A percentile compares a stretch with the other conserved stretches of the same genome.
Evolutionary conservation across 35 echinoderm and acorn worm species (phyloP).

Genomic region (Apostichopus parvimensis): DNA sequence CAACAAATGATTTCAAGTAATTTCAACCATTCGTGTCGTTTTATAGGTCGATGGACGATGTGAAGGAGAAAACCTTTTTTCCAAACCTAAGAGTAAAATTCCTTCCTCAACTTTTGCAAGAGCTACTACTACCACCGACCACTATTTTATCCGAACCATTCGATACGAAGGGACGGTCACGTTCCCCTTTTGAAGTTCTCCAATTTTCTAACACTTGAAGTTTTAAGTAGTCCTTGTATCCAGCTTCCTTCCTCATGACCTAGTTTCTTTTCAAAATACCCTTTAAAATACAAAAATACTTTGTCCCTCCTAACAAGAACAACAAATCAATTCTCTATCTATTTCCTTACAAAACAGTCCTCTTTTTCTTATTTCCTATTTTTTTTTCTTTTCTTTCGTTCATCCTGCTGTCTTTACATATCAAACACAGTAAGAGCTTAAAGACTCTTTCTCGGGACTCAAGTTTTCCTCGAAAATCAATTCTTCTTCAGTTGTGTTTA

Average conservation of each 20-base stretch:
- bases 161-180: too few species aligned
- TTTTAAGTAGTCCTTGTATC: too few species aligned
- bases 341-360: not conserved
- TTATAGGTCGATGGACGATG: too few species aligned
- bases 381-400: not conserved
- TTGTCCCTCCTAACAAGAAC: not conserved
- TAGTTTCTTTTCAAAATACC: not conserved
- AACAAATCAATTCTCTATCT: conserved; percentile 4
- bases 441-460: not conserved
- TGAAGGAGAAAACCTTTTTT: too few species aligned
- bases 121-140: too few species aligned
- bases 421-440: not conserved
- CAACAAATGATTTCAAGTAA: too few species aligned
- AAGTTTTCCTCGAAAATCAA: not conserved
- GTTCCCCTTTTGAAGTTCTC: too few species aligned
- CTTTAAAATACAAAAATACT: not conserved
- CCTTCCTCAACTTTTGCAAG: too few species aligned
- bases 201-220: too few species aligned
- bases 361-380: not conserved
- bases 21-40: too few species aligned
- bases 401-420: not conserved
- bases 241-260: not conserved
- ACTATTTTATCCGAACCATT: too few species aligned
- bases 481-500: not conserved
- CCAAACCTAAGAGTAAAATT: too few species aligned